Evolutionary conservation across 2,888 invertebrate genomes (phyloP).

Genomic region (Tinea semifulvella): DNA sequence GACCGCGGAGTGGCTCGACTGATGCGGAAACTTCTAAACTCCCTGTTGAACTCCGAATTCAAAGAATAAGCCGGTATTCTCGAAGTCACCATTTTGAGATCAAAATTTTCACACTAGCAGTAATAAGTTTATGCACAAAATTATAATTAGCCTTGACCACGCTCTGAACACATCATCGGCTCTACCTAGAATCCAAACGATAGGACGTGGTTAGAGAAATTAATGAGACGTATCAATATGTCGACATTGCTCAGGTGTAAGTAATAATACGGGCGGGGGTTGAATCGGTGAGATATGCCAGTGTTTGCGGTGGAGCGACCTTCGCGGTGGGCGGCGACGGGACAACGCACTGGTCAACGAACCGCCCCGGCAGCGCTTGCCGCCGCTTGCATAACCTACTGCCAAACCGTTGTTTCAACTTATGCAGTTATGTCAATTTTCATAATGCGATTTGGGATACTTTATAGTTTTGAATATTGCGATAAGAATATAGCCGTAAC

Average conservation of each 20-base stretch:
- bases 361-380: conserved; percentile 46
- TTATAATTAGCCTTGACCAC: conserved; percentile 50
- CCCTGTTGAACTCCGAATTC: conserved; percentile 70
- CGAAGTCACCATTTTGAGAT: conserved; percentile 70
- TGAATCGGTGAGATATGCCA: conserved; percentile 3
- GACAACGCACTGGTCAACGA: conserved; percentile 65
- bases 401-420: conserved; percentile 27
- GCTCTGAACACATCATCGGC: conserved; percentile 58
- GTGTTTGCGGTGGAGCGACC: conserved; percentile 34
- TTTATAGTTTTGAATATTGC: neutral
- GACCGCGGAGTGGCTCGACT: conserved; percentile 60
- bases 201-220: conserved; percentile 36
- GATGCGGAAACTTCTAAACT: conserved; percentile 67
- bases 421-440: conserved; percentile 35
- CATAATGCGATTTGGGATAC: neutral
- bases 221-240: conserved; percentile 16
- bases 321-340: conserved; percentile 60
- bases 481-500: neutral
- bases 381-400: conserved; percentile 52
- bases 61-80: conserved; percentile 70
- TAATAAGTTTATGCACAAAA: conserved; percentile 43
- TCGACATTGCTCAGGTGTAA: too few species aligned
- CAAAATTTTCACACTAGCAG: conserved; percentile 49
- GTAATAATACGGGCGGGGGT: neutral
- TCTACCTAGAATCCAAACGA: conserved; percentile 40